phyloP scores from a whole-genome alignment of 2,888 invertebrate genomes.

The Emmelina monodactyla region DNA sequence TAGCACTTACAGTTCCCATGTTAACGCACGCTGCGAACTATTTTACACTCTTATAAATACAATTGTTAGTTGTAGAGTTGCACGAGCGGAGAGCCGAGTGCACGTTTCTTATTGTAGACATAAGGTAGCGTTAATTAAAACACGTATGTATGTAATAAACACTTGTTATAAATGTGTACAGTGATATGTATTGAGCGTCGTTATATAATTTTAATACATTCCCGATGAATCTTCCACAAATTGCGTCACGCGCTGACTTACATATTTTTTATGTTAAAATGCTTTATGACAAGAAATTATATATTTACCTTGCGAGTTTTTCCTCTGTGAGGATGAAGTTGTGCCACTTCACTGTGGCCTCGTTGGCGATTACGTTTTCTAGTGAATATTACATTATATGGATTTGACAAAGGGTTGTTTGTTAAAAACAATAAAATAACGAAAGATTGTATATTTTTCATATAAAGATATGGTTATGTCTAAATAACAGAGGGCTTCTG shows the following conservation, averaged over 20 bases:
- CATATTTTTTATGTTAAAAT: not conserved
- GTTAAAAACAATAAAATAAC: slow-evolving; percentile 13
- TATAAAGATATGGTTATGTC: slow-evolving; percentile 23
- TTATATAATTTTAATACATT: slow-evolving; percentile 46
- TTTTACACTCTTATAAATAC: slow-evolving; percentile 24
- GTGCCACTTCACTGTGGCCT: slow-evolving; percentile 13
- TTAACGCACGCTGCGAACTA: slow-evolving; percentile 30
- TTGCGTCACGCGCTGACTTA: not conserved
- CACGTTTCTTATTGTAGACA: too few relatives aligned
- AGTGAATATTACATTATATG: slow-evolving; percentile 1
- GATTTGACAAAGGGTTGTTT: slow-evolving; percentile 5
- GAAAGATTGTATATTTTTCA: slow-evolving; percentile 25
- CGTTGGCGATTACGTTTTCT: slow-evolving; percentile 6
- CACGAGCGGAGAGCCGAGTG: not conserved
- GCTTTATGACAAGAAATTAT: not conserved
- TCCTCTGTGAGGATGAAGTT: slow-evolving; percentile 32
- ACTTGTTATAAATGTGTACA: too few relatives aligned
- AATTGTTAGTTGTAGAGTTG: not conserved
- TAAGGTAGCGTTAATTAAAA: too few relatives aligned
- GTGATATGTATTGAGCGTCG: too few relatives aligned
- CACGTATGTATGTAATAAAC: too few relatives aligned
- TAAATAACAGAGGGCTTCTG: slow-evolving; percentile 43
- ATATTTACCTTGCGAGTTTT: slow-evolving; percentile 12
- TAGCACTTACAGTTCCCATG: slow-evolving; percentile 27
- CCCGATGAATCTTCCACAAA: slow-evolving; percentile 42